These are phyloP conservation scores for Eutolmus rufibarbis DNA, from an alignment of 2,888 invertebrate species.

Conservation along the genomic window DNA sequence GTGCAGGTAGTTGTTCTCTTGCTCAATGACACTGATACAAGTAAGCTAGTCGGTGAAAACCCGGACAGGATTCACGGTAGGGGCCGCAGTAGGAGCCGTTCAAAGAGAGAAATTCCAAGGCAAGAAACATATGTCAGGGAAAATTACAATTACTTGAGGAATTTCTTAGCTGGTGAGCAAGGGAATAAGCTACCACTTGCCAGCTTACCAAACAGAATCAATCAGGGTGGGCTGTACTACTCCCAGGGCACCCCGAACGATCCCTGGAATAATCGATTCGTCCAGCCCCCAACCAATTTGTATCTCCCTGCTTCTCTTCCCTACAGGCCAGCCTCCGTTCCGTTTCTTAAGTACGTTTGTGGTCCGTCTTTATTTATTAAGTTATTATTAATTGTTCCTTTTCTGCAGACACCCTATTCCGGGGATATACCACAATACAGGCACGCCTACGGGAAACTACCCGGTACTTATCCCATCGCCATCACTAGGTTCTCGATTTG, in stretches of 20 bases:
- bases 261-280: conserved; percentile 46
- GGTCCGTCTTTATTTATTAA: not conserved
- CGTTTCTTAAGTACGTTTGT: conserved; percentile 19
- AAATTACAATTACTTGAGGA: not conserved
- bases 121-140: not conserved
- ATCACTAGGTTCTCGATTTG: conserved; percentile 51
- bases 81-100: not conserved
- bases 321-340: not conserved
- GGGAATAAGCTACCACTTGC: not conserved
- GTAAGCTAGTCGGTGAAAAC: not conserved
- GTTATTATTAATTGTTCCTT: not conserved
- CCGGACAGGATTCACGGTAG: not conserved
- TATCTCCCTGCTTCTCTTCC: conserved; percentile 40
- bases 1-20: conserved; percentile 43
- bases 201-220: not conserved
- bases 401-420: conserved; percentile 33
- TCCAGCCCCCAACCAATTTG: conserved; percentile 32
- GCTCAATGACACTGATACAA: conserved; percentile 15
- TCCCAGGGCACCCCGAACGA: conserved; percentile 38
- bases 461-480: not conserved
- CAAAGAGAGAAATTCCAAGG: conserved; percentile 12
- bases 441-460: conserved; percentile 32
- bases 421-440: conserved; percentile 41
- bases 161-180: not conserved
- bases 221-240: conserved; percentile 6